Percentiles rank a stretch among this genome's conserved stretches.
Evolutionary conservation across 2,113 vertebrate species (phyloP).

Genomic region (Anser cygnoides): DNA sequence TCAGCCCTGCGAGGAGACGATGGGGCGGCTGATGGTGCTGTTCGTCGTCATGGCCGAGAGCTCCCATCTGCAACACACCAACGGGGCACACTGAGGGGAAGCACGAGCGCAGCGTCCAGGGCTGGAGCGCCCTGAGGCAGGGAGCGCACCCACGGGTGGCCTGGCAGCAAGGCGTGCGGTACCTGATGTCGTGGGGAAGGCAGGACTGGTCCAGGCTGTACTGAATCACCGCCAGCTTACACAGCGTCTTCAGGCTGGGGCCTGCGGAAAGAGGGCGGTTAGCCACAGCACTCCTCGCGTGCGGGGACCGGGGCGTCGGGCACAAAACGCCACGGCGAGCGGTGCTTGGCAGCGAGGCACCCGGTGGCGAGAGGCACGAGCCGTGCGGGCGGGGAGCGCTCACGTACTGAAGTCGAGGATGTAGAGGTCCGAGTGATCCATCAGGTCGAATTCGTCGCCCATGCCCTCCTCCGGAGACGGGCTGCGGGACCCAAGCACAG

Average conservation of each 20-base stretch:
- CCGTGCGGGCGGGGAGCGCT: background rate
- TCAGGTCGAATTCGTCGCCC: conserved; percentile 97
- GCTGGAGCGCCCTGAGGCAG: background rate
- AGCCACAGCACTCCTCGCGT: background rate
- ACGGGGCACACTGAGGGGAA: background rate
- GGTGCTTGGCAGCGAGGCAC: background rate
- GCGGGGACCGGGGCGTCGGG: background rate
- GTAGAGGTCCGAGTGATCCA: conserved; percentile 99
- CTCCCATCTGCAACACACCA: conserved; percentile 89
- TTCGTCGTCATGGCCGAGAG: conserved; percentile 99
- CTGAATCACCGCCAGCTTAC: conserved; percentile 97
- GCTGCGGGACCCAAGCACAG: conserved; percentile 75
- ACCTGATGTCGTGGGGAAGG: conserved; percentile 98
- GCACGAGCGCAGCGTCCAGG: background rate
- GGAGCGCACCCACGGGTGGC: background rate
- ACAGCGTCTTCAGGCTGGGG: conserved; percentile 97
- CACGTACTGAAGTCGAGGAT: conserved; percentile 98
- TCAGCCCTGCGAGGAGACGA: conserved; percentile 94
- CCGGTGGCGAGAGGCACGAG: background rate
- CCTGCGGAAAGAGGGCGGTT: conserved; percentile 75
- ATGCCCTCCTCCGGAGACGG: conserved; percentile 97
- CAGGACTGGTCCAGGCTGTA: conserved; percentile 96
- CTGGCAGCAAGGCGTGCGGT: background rate
- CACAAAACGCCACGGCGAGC: background rate
- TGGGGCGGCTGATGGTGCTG: conserved; percentile 98